Conservation (phyloP, 2,888 invertebrate species). For the Mythimna loreyi region DNA sequence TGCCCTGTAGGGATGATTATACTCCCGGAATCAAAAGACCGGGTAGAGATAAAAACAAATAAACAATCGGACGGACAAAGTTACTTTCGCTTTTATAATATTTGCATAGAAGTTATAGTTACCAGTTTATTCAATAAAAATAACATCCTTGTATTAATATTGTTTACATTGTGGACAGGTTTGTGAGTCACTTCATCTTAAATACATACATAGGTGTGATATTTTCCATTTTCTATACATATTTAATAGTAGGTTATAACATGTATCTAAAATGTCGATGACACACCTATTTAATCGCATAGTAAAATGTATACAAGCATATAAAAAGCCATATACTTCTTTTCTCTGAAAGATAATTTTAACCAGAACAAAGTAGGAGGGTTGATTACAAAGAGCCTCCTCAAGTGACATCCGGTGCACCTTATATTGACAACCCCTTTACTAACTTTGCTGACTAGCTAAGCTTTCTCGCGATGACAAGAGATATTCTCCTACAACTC, state of each 20-base stretch:
- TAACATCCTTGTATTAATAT: neutral
- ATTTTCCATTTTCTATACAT: neutral
- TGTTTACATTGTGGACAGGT: neutral
- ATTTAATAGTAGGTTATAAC: neutral
- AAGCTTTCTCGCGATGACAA: neutral
- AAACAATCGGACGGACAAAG: too few species aligned
- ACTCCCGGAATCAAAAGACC: too few species aligned
- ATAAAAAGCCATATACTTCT: neutral
- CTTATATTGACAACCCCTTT: neutral
- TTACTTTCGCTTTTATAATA: too few species aligned
- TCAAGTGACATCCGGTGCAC: neutral
- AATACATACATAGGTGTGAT: neutral
- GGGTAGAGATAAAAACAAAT: too few species aligned
- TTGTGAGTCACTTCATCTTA: conserved; percentile 5
- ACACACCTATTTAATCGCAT: neutral
- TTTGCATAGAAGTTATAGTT: too few species aligned
- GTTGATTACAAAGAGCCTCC: neutral
- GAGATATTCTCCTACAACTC: neutral
- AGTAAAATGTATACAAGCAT: too few species aligned
- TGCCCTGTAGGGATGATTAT: too few species aligned
- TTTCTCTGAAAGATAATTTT: neutral
- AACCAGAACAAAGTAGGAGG: neutral
- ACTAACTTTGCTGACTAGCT: neutral
- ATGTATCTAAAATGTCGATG: neutral
- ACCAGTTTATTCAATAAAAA: too few species aligned